Evolutionary conservation across 2,888 invertebrate genomes (phyloP).

Genomic region (Campopleginae sp.): DNA sequence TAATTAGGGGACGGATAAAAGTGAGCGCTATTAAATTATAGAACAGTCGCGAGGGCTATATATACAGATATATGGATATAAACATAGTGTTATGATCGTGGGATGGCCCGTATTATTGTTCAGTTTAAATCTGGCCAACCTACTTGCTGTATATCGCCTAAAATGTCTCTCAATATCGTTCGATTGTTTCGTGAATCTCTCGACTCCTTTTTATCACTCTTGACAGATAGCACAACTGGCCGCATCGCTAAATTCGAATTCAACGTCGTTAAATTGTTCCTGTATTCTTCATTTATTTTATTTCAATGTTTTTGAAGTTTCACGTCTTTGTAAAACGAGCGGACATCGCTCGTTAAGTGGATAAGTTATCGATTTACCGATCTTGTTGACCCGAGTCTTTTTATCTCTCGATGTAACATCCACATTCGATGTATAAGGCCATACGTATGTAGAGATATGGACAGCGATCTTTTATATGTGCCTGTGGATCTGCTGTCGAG

Average conservation of each 20-base stretch:
- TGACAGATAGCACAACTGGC: conserved; percentile 34
- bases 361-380: conserved; percentile 67
- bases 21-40: conserved; percentile 79
- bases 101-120: conserved; percentile 40
- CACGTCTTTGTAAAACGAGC: conserved; percentile 55
- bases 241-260: conserved; percentile 44
- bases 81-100: conserved; percentile 19
- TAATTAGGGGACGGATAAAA: conserved; percentile 80
- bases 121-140: conserved; percentile 37
- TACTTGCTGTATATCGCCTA: conserved; percentile 5
- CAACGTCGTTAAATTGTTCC: conserved; percentile 14
- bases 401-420: conserved; percentile 45
- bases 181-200: conserved; percentile 38
- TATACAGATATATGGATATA: background rate
- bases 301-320: conserved; percentile 18
- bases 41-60: conserved; percentile 72
- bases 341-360: conserved; percentile 64
- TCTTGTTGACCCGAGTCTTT: conserved; percentile 63
- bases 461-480: background rate
- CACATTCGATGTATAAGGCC: conserved; percentile 38
- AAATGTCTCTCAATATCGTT: conserved; percentile 15
- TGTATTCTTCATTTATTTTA: conserved; percentile 19
- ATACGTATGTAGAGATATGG: background rate
- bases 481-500: background rate
- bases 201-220: conserved; percentile 24